phyloP scores from a whole-genome alignment of 1,140 invertebrate genomes.

The Diachasma alloeum region DNA sequence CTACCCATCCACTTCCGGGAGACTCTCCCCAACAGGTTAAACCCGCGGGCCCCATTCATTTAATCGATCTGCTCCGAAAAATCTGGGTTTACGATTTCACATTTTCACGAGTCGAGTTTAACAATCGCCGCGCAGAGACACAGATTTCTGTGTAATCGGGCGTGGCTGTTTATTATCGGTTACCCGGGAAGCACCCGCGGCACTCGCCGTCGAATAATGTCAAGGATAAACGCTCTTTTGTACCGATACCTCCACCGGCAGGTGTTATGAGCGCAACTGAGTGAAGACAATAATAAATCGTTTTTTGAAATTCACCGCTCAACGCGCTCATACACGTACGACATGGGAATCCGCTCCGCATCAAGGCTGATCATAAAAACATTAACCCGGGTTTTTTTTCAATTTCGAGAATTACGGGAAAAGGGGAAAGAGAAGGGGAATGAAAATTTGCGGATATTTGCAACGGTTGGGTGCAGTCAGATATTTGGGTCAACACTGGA shows the following conservation, averaged over 20 bases:
- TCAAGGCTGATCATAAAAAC: conserved; percentile 1
- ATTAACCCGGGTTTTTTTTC: not conserved
- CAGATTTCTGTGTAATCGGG: not conserved
- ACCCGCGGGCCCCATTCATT: not conserved
- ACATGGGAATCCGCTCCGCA: not conserved
- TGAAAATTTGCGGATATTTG: not conserved
- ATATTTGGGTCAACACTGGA: not conserved
- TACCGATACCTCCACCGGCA: not conserved
- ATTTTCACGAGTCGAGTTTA: not conserved
- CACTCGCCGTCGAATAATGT: not conserved
- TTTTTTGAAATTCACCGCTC: not conserved
- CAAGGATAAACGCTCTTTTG: not conserved
- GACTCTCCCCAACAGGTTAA: not conserved
- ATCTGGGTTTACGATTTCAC: not conserved
- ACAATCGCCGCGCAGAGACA: not conserved
- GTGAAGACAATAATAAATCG: not conserved
- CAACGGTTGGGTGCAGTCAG: not conserved
- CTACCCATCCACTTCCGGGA: not conserved
- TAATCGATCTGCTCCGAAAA: not conserved
- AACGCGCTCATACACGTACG: not conserved
- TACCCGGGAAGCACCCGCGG: not conserved
- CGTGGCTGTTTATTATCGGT: not conserved
- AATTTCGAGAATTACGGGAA: not conserved
- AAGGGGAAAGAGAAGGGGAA: not conserved
- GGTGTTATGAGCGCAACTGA: not conserved